phyloP scores from a whole-genome alignment of 2,888 invertebrate genomes.

The Diadromus collaris region DNA sequence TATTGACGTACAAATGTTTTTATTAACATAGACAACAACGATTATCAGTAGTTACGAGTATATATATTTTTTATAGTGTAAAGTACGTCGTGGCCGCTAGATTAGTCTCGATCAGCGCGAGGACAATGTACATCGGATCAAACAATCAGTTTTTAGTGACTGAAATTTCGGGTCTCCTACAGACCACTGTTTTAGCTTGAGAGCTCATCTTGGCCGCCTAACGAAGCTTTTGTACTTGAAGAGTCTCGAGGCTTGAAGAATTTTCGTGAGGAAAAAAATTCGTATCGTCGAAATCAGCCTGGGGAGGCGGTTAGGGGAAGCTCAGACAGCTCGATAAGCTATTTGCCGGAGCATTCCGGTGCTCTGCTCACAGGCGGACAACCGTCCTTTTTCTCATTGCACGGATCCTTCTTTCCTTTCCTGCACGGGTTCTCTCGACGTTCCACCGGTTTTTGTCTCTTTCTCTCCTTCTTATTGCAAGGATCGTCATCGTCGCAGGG shows the following conservation, averaged over 20 bases:
- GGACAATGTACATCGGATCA: slow-evolving; percentile 7
- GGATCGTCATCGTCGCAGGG: slow-evolving; percentile 42
- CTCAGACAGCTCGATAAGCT: not conserved
- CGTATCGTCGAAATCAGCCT: slow-evolving; percentile 15
- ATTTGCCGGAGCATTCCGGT: slow-evolving; percentile 59
- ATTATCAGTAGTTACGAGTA: slow-evolving; percentile 10
- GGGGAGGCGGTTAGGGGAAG: not conserved
- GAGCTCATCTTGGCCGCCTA: not conserved
- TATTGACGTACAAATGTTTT: slow-evolving; percentile 24
- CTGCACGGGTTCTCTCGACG: slow-evolving; percentile 30
- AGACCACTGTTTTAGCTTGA: slow-evolving; percentile 26
- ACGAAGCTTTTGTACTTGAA: slow-evolving; percentile 21
- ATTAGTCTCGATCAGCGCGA: slow-evolving; percentile 5
- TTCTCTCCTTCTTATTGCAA: slow-evolving; percentile 16
- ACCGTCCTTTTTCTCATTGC: slow-evolving; percentile 37
- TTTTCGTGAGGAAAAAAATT: slow-evolving; percentile 31
- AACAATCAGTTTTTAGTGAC: slow-evolving; percentile 1
- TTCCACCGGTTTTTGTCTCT: slow-evolving; percentile 8
- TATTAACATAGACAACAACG: slow-evolving; percentile 33
- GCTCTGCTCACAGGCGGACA: slow-evolving; percentile 64
- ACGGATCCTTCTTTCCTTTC: slow-evolving; percentile 49
- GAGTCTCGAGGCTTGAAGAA: slow-evolving; percentile 17
- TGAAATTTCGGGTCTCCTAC: not conserved
- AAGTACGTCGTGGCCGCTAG: not conserved
- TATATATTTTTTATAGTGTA: not conserved